Conservation (phyloP, 2,888 invertebrate genomes). For the Leptinotarsa tumamoca region DNA sequence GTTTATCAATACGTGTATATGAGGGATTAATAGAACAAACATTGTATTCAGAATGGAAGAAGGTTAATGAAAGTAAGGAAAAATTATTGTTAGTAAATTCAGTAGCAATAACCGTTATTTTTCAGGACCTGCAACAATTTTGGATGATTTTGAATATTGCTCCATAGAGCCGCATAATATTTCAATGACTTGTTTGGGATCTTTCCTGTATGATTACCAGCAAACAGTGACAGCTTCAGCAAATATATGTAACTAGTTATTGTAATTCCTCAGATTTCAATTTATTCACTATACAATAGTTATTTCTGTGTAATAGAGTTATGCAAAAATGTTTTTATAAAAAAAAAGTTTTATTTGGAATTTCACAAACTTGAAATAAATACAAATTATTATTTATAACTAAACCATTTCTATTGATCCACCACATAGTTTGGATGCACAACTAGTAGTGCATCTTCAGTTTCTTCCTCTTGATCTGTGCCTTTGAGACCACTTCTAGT, state of each 20-base stretch:
- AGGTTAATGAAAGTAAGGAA: conserved; percentile 44
- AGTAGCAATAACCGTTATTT: conserved; percentile 28
- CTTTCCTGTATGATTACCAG: conserved; percentile 45
- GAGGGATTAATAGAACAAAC: conserved; percentile 59
- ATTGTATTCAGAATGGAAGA: conserved; percentile 62
- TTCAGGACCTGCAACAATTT: conserved; percentile 52
- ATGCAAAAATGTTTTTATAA: too few relatives aligned
- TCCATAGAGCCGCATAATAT: conserved; percentile 49
- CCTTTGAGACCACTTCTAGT: conserved; percentile 69
- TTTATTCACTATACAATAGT: too few relatives aligned
- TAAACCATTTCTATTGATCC: conserved; percentile 65
- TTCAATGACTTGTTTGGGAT: conserved; percentile 51
- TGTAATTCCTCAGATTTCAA: neutral
- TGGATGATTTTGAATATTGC: conserved; percentile 56
- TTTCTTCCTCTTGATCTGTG: conserved; percentile 72
- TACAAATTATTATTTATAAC: conserved; percentile 4
- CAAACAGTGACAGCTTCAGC: conserved; percentile 16
- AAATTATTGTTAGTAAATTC: neutral
- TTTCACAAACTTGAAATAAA: neutral
- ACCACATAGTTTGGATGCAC: conserved; percentile 97
- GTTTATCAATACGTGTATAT: conserved; percentile 67
- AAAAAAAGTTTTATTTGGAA: neutral
- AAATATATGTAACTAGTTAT: neutral
- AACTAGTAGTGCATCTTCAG: conserved; percentile 85
- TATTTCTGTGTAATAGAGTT: too few relatives aligned